These are phyloP conservation scores for Axinella damicornis DNA, from an alignment of 37 sponge, comb jelly and placozoan species.

Conservation along the genomic window DNA sequence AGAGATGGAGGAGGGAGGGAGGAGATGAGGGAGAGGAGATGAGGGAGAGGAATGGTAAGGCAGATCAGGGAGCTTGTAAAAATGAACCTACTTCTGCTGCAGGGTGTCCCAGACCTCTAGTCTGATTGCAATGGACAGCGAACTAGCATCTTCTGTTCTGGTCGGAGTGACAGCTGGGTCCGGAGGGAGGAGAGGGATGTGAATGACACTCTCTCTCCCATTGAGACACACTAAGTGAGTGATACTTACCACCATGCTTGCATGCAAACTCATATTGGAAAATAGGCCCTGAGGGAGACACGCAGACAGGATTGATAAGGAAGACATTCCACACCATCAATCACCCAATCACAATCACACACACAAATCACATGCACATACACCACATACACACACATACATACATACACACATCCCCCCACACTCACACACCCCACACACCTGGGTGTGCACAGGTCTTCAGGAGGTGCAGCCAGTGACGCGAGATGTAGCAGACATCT, in stretches of 20 bases:
- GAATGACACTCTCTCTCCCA: neutral
- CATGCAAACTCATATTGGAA: constrained; percentile 78
- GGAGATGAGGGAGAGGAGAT: neutral
- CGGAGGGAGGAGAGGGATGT: no score
- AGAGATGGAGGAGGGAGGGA: neutral
- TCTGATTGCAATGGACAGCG: constrained; percentile 35
- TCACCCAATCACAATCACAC: no score
- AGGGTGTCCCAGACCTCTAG: constrained; percentile 64
- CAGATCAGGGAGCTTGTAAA: neutral
- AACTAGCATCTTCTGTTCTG: constrained; percentile 23
- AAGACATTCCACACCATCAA: constrained; percentile 6
- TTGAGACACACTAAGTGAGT: neutral
- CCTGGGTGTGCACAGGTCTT: constrained; percentile 65
- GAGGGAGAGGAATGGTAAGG: neutral
- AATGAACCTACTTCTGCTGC: constrained; percentile 23
- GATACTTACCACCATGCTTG: constrained; percentile 69
- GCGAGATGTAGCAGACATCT: constrained; percentile 73
- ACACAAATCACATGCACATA: no score
- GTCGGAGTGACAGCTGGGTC: constrained; percentile 31
- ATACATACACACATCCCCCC: no score
- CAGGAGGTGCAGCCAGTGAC: constrained; percentile 83
- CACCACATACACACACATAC: no score
- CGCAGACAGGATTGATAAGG: neutral
- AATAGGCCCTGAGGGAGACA: constrained; percentile 58
- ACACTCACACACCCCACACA: neutral